Evolutionary conservation across 2,888 invertebrate genomes (phyloP).

Genomic region (Micoletzkya japonica): DNA sequence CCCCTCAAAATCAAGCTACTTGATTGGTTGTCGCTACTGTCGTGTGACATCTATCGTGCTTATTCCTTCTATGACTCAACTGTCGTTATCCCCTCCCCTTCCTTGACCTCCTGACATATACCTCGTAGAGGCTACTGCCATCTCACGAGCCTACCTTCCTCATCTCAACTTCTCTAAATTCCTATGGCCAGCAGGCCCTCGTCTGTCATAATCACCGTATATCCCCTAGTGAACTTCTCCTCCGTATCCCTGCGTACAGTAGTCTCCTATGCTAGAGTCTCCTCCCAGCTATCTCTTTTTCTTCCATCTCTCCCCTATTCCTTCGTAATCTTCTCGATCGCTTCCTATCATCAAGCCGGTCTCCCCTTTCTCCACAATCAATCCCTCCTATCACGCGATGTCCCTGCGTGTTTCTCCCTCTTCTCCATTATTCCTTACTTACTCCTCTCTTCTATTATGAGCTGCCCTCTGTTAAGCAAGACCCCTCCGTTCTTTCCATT

Average conservation of each 20-base stretch:
- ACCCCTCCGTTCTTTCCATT: too few species aligned
- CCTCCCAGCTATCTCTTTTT: constrained; percentile 4
- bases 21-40: too few species aligned
- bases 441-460: neutral
- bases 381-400: neutral
- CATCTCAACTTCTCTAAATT: constrained; percentile 1
- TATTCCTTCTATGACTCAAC: too few species aligned
- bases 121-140: too few species aligned
- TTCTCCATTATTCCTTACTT: neutral
- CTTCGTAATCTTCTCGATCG: constrained; percentile 3
- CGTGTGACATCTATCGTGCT: too few species aligned
- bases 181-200: neutral
- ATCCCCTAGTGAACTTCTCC: neutral
- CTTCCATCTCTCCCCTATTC: neutral
- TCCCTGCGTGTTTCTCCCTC: neutral
- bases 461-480: too few species aligned
- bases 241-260: neutral
- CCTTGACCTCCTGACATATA: too few species aligned
- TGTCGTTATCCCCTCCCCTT: too few species aligned
- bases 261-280: too few species aligned
- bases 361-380: neutral
- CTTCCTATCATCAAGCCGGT: neutral
- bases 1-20: too few species aligned
- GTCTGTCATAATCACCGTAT: neutral
- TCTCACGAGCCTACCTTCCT: neutral